phyloP scores from a whole-genome alignment of 2,888 invertebrate species.

The Dexiosoma caninum region DNA sequence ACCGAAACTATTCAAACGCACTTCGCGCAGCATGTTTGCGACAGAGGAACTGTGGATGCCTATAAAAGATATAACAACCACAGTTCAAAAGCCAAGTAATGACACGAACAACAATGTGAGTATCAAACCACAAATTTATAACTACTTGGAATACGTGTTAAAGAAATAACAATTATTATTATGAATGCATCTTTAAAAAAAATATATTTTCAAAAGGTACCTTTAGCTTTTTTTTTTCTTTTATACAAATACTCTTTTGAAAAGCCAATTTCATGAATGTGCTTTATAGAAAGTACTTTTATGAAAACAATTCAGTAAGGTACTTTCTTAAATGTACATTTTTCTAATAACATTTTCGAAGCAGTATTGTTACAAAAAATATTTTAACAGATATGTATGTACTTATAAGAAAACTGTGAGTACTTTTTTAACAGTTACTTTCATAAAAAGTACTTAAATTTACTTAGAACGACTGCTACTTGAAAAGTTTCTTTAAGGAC shows the following conservation, averaged over 20 bases:
- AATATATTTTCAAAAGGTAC: too few species aligned
- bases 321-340: not conserved
- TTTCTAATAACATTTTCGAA: too few species aligned
- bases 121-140: too few species aligned
- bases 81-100: slow-evolving; percentile 68
- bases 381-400: too few species aligned
- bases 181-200: too few species aligned
- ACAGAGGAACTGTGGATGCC: slow-evolving; percentile 77
- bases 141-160: too few species aligned
- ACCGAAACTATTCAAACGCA: slow-evolving; percentile 76
- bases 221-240: not conserved
- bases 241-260: not conserved
- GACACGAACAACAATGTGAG: slow-evolving; percentile 64
- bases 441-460: too few species aligned
- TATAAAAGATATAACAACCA: slow-evolving; percentile 76
- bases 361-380: too few species aligned
- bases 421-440: not conserved
- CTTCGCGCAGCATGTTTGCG: slow-evolving; percentile 71
- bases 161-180: too few species aligned
- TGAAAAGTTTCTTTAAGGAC: too few species aligned
- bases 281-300: not conserved
- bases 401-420: too few species aligned
- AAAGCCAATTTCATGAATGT: not conserved
- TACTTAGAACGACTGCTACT: too few species aligned
- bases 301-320: not conserved